Base-by-base conservation (phyloP, 2,113 vertebrate genomes). In the Paramormyrops kingsleyae region DNA sequence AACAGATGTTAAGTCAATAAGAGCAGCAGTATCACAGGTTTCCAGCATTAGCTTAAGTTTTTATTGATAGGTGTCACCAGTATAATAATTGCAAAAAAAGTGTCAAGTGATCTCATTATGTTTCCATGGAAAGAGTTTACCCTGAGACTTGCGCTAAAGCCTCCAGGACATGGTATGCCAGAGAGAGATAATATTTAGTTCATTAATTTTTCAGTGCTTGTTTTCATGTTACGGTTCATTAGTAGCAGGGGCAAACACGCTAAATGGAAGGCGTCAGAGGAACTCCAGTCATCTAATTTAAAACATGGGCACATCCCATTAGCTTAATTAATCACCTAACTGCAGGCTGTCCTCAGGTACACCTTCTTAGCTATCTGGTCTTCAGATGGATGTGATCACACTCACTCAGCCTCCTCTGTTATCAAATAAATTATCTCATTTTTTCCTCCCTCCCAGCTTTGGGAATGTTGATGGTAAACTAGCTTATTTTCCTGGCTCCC, bases 301-400 rank as follows among this genome's bases (percentile, higher is more conserved):
- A 91, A 85, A 90, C 88, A 53, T 90, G 87, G 87, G 91, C 92
- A 90, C 94, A 91, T 90, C 80, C 52, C 90, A 87, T 91, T 90
- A 88, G 92, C 93, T 88, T 87, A 92, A 92, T 88, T 93, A 93
- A 94, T 95, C 93, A 92, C 91, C 92, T 93, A 94, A 92, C 91
- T 92, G 91, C 87, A 91, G 91, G 95, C 93, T 91, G 92, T 92
- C 91, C n/a, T 86, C 24, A 83, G 80, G 80, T 83, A 19, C 89
- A 93, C 93, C 93, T 93, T 93, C 93, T 91, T 88, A 59, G 90
- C 90, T 93, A 6, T 66, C 80, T 46, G 87, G 66, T 92, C 91
- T 92, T 92, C 50, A 66, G 13, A 87, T 85, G 42, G 42, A 59
- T 83, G 85, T 53, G 31, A 47, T 19, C 31, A 17, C 27, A 10